Conservation (phyloP, 2,113 vertebrate species). For the Melanerpes aurifrons region DNA sequence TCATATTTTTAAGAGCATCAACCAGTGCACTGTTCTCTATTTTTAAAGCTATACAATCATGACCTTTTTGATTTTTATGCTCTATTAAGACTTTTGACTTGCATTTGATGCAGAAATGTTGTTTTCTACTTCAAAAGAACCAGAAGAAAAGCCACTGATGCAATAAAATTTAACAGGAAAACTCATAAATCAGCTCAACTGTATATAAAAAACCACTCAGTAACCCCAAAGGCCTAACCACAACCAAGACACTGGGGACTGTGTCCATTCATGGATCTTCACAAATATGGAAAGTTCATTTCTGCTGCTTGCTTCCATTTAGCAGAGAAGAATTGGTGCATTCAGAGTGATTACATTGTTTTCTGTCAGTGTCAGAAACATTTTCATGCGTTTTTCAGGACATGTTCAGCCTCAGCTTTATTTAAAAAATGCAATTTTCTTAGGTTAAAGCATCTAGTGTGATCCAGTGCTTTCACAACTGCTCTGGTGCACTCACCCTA, state of each 20-base stretch:
- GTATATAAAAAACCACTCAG: background rate
- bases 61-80: conserved; percentile 39
- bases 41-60: conserved; percentile 18
- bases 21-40: background rate
- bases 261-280: background rate
- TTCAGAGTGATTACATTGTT: background rate
- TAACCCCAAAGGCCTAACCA: conserved; percentile 1
- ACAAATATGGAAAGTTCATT: background rate
- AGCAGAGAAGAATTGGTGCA: background rate
- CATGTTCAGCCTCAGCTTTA: background rate
- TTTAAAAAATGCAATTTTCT: background rate
- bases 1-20: conserved; percentile 20
- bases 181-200: conserved; percentile 34
- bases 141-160: background rate
- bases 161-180: conserved; percentile 38
- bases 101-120: conserved; percentile 25
- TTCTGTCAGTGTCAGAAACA: background rate
- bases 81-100: conserved; percentile 18
- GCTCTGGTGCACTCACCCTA: background rate
- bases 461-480: background rate
- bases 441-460: background rate
- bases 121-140: conserved; percentile 60
- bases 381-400: background rate
- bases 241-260: background rate
- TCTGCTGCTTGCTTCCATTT: background rate